Conservation (phyloP, 1,140 invertebrate species). For the Drosophila kurseongensis region DNA sequence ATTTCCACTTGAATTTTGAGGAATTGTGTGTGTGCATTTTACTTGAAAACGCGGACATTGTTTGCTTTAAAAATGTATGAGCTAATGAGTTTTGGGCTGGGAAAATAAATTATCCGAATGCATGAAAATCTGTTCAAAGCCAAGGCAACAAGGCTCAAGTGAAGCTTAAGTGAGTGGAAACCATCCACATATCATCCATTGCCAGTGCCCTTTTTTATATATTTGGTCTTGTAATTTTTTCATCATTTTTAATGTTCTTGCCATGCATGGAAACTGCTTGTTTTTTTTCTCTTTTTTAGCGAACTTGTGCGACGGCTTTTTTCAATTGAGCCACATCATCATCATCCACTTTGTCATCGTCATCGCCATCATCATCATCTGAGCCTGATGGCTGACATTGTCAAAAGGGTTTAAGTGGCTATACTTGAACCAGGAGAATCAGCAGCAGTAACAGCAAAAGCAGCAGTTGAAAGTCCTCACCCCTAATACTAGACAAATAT, state of each 20-base stretch:
- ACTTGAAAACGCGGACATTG: constrained; percentile 53
- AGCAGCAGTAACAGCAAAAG: constrained; percentile 32
- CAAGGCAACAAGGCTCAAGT: constrained; percentile 28
- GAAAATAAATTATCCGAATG: constrained; percentile 55
- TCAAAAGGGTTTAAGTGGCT: constrained; percentile 81
- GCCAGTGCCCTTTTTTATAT: constrained; percentile 12
- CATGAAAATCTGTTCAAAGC: constrained; percentile 43
- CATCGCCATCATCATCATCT: constrained; percentile 63
- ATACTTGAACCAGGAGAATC: constrained; percentile 63
- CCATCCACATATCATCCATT: constrained; percentile 21
- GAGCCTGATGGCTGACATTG: constrained; percentile 76
- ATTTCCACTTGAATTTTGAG: constrained; percentile 35
- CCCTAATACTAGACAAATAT: constrained; percentile 68
- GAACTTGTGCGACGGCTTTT: constrained; percentile 51
- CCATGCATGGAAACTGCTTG: constrained; percentile 34
- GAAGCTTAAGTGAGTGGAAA: constrained; percentile 38
- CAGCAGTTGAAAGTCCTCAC: constrained; percentile 58
- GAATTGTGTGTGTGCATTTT: constrained; percentile 39
- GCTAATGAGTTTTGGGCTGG: constrained; percentile 52
- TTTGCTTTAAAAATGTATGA: constrained; percentile 69
- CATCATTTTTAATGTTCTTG: constrained; percentile 35
- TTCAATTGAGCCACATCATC: constrained; percentile 74
- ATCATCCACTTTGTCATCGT: constrained; percentile 63
- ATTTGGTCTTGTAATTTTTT: constrained; percentile 36
- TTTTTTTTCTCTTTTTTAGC: constrained; percentile 24